Evolutionary conservation across 2,113 vertebrate species (phyloP).

Genomic region (Phrynocephalus versicolor): DNA sequence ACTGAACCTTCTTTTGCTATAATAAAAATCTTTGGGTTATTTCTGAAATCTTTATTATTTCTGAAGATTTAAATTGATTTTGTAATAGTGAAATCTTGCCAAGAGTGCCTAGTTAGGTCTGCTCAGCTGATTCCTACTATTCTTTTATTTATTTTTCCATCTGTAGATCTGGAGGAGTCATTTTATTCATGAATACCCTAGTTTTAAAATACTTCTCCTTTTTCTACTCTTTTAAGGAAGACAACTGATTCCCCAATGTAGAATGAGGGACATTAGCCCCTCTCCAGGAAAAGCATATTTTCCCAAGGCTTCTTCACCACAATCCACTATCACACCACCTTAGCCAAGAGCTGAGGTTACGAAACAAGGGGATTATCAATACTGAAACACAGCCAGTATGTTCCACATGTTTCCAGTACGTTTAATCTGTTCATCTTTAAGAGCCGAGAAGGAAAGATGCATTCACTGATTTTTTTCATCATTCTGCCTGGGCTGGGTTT

Average conservation of each 20-base stretch:
- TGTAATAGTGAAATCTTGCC: neutral
- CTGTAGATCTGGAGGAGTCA: too few species aligned
- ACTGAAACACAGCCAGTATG: neutral
- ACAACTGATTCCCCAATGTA: too few species aligned
- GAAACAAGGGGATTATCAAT: neutral
- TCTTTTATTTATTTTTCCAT: too few species aligned
- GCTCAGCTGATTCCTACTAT: neutral
- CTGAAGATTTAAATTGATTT: constrained; percentile 3
- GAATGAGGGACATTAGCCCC: too few species aligned
- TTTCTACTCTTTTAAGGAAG: too few species aligned
- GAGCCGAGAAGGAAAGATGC: neutral
- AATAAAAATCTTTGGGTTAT: neutral
- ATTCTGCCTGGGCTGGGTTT: neutral
- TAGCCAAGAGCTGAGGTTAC: neutral
- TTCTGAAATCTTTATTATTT: neutral
- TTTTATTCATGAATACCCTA: too few species aligned
- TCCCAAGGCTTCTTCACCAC: neutral
- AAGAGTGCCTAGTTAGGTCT: too few species aligned
- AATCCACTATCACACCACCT: neutral
- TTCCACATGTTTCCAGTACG: neutral
- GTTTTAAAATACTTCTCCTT: too few species aligned
- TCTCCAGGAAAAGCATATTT: too few species aligned
- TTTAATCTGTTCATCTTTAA: neutral
- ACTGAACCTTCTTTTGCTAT: neutral
- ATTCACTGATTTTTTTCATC: neutral